These are phyloP conservation scores for Heterodera filipjevi DNA, from an alignment of 2,888 invertebrate species.

Conservation along the genomic window DNA sequence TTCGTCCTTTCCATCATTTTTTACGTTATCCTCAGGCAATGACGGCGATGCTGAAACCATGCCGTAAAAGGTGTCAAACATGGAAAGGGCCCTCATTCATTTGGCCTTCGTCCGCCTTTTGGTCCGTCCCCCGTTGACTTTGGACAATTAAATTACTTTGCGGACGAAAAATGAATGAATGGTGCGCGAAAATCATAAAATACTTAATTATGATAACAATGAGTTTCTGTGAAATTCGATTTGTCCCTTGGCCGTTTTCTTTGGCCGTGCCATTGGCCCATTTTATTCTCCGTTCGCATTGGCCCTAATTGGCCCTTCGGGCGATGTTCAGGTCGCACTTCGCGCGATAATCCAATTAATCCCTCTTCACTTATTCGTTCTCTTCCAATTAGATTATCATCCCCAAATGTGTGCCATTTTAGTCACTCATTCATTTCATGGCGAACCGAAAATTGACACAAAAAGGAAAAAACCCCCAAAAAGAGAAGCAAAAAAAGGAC, in stretches of 20 bases:
- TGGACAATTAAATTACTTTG: background rate
- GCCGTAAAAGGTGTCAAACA: conserved; percentile 5
- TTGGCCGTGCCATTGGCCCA: background rate
- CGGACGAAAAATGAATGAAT: background rate
- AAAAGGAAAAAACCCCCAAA: background rate
- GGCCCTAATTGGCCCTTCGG: background rate
- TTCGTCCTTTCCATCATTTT: background rate
- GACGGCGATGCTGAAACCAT: background rate
- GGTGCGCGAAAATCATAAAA: background rate
- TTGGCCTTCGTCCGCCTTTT: background rate
- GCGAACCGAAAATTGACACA: background rate
- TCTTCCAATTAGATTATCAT: conserved; percentile 1
- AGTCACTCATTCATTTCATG: background rate
- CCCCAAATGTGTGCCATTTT: background rate
- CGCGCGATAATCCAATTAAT: conserved; percentile 13
- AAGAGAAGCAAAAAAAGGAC: background rate
- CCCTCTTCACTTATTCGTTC: background rate
- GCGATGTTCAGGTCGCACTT: background rate
- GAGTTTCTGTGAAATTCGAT: no score
- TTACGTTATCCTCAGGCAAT: background rate
- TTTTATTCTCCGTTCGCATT: background rate
- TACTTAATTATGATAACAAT: background rate
- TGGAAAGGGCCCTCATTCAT: background rate
- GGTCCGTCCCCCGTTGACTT: background rate
- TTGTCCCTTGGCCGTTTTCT: no score